Evolutionary conservation across 2,888 invertebrate species (phyloP).

Genomic region (Cosmopolites sordidus): DNA sequence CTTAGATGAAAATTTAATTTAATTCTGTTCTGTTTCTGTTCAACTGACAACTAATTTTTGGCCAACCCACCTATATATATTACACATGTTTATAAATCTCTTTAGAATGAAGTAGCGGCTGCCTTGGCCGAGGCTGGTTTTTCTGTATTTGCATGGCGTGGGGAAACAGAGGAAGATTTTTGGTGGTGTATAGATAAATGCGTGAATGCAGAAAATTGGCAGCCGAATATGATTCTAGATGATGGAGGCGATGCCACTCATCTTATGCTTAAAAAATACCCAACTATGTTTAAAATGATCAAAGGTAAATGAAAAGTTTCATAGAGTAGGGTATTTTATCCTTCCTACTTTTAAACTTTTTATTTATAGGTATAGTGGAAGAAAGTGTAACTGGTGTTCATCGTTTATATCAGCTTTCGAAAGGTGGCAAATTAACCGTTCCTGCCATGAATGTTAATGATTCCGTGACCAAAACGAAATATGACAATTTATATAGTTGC

Average conservation of each 20-base stretch:
- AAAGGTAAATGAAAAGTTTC: conserved; percentile 56
- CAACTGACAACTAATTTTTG: too few species aligned
- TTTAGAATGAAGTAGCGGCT: conserved; percentile 91
- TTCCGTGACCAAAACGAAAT: conserved; percentile 96
- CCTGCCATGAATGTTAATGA: conserved; percentile 99
- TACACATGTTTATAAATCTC: neutral
- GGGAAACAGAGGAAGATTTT: conserved; percentile 96
- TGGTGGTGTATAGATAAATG: conserved; percentile 99
- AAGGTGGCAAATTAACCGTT: conserved; percentile 87
- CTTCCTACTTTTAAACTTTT: conserved; percentile 7
- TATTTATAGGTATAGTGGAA: conserved; percentile 79
- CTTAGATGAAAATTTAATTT: too few species aligned
- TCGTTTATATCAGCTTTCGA: conserved; percentile 90
- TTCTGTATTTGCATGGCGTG: conserved; percentile 94
- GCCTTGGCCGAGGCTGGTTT: conserved; percentile 88
- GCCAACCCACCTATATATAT: neutral
- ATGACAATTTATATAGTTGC: conserved; percentile 95
- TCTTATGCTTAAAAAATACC: conserved; percentile 92
- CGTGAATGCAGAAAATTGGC: conserved; percentile 88
- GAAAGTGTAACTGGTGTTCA: conserved; percentile 99
- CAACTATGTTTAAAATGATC: conserved; percentile 87
- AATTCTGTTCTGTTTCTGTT: too few species aligned
- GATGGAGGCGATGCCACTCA: conserved; percentile 97
- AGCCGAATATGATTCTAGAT: conserved; percentile 96
- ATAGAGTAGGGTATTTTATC: neutral